Evolutionary conservation across 2,113 vertebrate genomes (phyloP).

Genomic region (Psittacara wagleri): DNA sequence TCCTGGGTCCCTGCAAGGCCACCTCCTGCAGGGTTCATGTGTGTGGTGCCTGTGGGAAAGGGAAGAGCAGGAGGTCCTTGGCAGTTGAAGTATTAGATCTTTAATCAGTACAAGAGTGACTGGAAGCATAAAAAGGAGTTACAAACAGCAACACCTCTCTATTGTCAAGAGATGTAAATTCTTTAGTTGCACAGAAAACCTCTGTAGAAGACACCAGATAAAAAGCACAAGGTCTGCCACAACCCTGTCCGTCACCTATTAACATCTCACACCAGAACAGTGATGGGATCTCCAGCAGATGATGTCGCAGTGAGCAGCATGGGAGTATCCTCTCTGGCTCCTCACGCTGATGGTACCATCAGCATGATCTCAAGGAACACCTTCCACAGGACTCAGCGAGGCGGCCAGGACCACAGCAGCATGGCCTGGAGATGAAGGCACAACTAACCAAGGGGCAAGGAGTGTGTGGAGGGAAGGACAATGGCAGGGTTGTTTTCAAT

Average conservation of each 20-base stretch:
- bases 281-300: not conserved
- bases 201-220: not conserved
- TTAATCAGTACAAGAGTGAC: not conserved
- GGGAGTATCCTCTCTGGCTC: not conserved
- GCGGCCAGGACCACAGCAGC: not conserved
- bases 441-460: not conserved
- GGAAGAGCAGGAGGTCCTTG: not conserved
- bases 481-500: not conserved
- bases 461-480: not conserved
- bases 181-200: slow-evolving; percentile 36
- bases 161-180: not conserved
- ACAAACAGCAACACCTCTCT: slow-evolving; percentile 1
- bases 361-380: not conserved
- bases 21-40: not conserved
- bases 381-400: fast-evolving
- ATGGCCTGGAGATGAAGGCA: not conserved
- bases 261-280: not conserved
- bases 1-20: not conserved
- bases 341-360: not conserved
- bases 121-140: not conserved
- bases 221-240: not conserved
- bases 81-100: not conserved
- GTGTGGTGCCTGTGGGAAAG: fast-evolving
- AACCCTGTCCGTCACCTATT: not conserved
- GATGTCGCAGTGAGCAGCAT: not conserved